Percentiles rank a stretch among this genome's conserved stretches.
These are phyloP conservation scores for Euleptes europaea DNA, from an alignment of 2,113 vertebrate species.

Conservation along the genomic window DNA sequence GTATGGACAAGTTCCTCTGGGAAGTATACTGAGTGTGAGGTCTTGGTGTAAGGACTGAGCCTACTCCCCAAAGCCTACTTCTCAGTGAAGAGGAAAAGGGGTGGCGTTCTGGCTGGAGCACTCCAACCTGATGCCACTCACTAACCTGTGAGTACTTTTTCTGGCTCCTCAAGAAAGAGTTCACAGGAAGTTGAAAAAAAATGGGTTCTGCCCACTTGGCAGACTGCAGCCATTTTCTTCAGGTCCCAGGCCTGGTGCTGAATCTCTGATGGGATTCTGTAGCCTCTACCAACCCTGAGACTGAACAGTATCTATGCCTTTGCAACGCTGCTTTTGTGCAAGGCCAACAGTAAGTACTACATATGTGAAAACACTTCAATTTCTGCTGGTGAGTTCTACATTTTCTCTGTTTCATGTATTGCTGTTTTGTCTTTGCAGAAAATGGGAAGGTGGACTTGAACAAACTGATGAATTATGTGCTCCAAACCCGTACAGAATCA, in stretches of 20 bases:
- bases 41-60: not conserved
- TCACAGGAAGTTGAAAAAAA: not conserved
- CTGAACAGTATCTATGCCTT: not conserved
- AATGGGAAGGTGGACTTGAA: conserved; percentile 35
- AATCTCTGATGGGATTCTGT: not conserved
- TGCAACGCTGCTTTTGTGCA: not conserved
- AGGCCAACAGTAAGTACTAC: not conserved
- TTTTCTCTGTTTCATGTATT: not conserved
- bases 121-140: not conserved
- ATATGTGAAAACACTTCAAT: not conserved
- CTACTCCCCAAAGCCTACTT: not conserved
- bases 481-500: not conserved
- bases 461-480: conserved; percentile 32
- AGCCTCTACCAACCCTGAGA: not conserved
- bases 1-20: not conserved
- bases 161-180: no score
- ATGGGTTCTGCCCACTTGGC: not conserved
- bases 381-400: not conserved
- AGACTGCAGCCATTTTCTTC: not conserved
- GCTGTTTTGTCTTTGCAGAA: conserved; percentile 36
- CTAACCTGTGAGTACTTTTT: no score
- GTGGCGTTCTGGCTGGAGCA: not conserved
- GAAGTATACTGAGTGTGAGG: not conserved
- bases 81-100: not conserved
- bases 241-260: not conserved